Percentiles rank a stretch among this genome's conserved stretches.
phyloP scores from a whole-genome alignment of 1,140 invertebrate genomes.

The Riptortus pedestris region DNA sequence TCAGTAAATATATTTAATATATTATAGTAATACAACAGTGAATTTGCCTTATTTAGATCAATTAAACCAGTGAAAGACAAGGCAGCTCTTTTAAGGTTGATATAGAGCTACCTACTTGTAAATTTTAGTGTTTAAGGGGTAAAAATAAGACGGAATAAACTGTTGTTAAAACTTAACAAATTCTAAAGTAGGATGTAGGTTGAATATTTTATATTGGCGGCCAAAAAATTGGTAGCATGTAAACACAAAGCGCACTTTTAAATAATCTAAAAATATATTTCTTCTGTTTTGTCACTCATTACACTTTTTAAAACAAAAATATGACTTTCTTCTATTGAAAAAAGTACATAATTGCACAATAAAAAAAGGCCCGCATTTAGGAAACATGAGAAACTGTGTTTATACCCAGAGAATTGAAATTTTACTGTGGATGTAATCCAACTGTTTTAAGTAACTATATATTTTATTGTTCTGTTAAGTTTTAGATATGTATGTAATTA shows the following conservation, averaged over 20 bases:
- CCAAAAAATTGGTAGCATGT: conserved; percentile 25
- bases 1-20: not conserved
- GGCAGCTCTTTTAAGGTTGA: too few species aligned
- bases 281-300: conserved; percentile 11
- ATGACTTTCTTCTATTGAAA: conserved; percentile 2
- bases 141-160: conserved; percentile 20
- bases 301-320: conserved; percentile 6
- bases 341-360: conserved; percentile 8
- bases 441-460: not conserved
- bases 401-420: not conserved
- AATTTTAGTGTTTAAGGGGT: conserved; percentile 16
- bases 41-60: conserved; percentile 26
- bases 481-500: not conserved
- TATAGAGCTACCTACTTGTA: too few species aligned
- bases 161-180: conserved; percentile 23
- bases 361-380: conserved; percentile 8
- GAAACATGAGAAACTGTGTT: conserved; percentile 8
- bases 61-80: conserved; percentile 11
- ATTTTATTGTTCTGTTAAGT: not conserved
- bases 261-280: conserved; percentile 15
- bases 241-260: conserved; percentile 26
- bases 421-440: not conserved
- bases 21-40: conserved; percentile 19
- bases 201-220: conserved; percentile 25
- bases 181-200: conserved; percentile 26